Conservation (phyloP, 2,888 invertebrate genomes). For the Boloria euphrosyne region DNA sequence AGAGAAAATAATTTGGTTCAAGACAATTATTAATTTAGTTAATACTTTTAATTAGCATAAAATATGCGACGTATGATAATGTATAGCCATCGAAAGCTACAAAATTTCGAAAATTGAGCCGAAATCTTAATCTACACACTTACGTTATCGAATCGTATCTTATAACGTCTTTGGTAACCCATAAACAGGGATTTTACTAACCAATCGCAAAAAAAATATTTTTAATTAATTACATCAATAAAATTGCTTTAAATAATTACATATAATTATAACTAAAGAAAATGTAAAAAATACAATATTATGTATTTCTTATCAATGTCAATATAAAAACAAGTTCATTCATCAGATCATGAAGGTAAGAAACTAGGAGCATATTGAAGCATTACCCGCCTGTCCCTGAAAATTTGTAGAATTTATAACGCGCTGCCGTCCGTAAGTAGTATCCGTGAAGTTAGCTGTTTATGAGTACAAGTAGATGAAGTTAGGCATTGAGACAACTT, state of each 20-base stretch:
- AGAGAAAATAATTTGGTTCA: constrained; percentile 7
- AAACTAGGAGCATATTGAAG: too few relatives aligned
- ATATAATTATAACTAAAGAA: too few relatives aligned
- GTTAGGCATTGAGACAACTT: too few relatives aligned
- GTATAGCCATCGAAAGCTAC: background rate
- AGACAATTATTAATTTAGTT: background rate
- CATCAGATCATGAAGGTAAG: too few relatives aligned
- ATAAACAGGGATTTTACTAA: background rate
- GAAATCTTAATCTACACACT: constrained; percentile 4
- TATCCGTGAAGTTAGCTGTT: too few relatives aligned
- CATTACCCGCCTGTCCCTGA: too few relatives aligned
- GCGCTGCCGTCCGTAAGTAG: too few relatives aligned
- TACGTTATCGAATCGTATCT: background rate
- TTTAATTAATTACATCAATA: background rate
- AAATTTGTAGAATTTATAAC: too few relatives aligned
- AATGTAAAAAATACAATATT: too few relatives aligned
- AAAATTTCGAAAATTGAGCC: constrained; percentile 18
- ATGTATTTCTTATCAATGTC: too few relatives aligned
- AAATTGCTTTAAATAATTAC: background rate
- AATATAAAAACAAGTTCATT: too few relatives aligned
- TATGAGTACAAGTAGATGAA: too few relatives aligned
- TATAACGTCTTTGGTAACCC: constrained; percentile 28
- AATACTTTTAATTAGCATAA: constrained; percentile 1
- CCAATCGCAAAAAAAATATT: constrained; percentile 1
- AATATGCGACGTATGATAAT: background rate